Evolutionary conservation across 2,888 invertebrate genomes (phyloP), one percentile per base, ranked within the genome.

Genomic region (Leucoptera coffeella): DNA sequence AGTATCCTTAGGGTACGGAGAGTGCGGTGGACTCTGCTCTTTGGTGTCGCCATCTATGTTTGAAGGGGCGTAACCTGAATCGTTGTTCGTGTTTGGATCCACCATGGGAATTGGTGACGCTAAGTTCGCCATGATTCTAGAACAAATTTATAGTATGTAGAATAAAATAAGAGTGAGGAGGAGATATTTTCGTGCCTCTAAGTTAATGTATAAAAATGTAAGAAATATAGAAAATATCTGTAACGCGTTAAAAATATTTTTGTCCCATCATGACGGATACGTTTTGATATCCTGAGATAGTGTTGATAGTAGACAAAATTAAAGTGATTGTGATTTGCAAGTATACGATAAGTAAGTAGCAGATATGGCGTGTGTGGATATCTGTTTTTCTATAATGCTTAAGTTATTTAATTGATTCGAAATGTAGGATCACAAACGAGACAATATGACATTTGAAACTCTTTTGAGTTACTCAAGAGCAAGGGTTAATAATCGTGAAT

Each of bases 21-120:
- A 59, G 7, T 69, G 67, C 21, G 77, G 74, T 11, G 73, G 72
- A n/a, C 74, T 65, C 45, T 78, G 81, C 40, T 80, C 78, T 30
- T 67, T 69, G 19, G 55, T 50, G 23, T 75, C 75, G 2, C 71
- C 75, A 29, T 71, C 72, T 29, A 71, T 49, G 40, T 78, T 77
- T 36, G 78, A 82, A 7, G 83, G 78, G 25, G 80, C 85, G 58
- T 88, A 88, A 33, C 87, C 87, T 19, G 85, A 85, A 61, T 87
- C 87, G 61, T 85, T 85, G 74, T 86, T 87, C 32, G 86, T 86
- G 57, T 85, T 85, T 22, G 84, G 80, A 42, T 85, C 85, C 47
- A 79, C 77, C 53, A 77, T 64, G 2, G 75, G 71, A 24, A 79
- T 77, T 10, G 80, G 78, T 24, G 77, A 67, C 0, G 67, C 65